Base-by-base conservation (phyloP, 2,888 invertebrate genomes). In the Boloria euphrosyne region DNA sequence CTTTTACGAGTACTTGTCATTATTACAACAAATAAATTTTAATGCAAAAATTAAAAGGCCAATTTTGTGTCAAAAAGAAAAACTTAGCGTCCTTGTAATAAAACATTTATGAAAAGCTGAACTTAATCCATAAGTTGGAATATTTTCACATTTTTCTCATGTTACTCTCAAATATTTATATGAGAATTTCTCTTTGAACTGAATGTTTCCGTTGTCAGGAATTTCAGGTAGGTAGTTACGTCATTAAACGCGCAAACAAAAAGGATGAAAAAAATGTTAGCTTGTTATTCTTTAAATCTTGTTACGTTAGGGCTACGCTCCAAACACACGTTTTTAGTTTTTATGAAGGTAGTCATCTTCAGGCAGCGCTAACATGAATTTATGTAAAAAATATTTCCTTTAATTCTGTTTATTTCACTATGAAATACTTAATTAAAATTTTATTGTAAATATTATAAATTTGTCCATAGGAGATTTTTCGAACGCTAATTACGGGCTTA, bases 111-210 rank as follows among this genome's bases (percentile, higher is more conserved):
- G 27, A 57, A 57, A 27, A 7, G 46, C 57, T 65, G 52, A 67
- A 73, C 66, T 74, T 67, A 71, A 67, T 71, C 62, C 66, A 53
- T 71, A 62, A 65, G 65, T 67, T 71, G 62, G 62, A 71, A 71
- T 51, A 64, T 71, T 67, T 66, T 62, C 60, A 63, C 67, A 69
- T 67, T 69, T 71, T 71, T 69, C 69, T 71, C 57, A 62, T 66
- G 61, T 66, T 65, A 47, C 60, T 55, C 64, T 54, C 57, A 63
- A 69, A 67, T 67, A 69, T 69, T 69, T 66, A 57, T 62, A 66
- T 63, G 67, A 65, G 63, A 65, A 71, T 69, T 71, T 65, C 63
- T 62, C 69, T 71, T 71, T 69, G 69, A 62, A 62, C 55, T 49
- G 54, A 63, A 70, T 63, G 65, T 70, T 68, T 61, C 65, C 63